Percentiles rank a stretch among this genome's conserved stretches.
phyloP scores from a whole-genome alignment of 2,113 vertebrate genomes.

The mouse (Mus musculus) region DNA sequence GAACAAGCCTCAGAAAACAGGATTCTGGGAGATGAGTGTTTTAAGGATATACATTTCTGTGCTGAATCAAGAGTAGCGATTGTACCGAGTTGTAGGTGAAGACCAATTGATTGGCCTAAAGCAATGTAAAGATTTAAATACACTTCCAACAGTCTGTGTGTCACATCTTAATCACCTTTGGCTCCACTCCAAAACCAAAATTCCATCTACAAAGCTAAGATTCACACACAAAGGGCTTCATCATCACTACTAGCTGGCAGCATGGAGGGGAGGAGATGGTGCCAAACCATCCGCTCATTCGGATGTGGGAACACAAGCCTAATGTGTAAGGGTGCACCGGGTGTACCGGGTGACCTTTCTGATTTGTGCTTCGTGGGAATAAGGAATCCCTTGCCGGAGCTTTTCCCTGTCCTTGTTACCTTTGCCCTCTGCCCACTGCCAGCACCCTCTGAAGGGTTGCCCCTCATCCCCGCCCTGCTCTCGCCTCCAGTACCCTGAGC shows the following conservation, averaged over 20 bases:
- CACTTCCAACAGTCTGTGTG: neutral
- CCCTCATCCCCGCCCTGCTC: neutral
- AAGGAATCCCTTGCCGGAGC: neutral
- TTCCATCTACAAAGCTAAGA: slow-evolving; percentile 51
- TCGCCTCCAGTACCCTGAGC: neutral
- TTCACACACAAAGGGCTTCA: neutral
- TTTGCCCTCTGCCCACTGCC: neutral
- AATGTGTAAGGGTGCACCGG: rapidly evolving
- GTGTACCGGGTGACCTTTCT: neutral
- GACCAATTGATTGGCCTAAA: neutral
- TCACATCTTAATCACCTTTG: slow-evolving; percentile 15
- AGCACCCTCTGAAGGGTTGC: neutral
- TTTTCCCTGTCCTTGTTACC: neutral
- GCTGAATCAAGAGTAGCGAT: neutral
- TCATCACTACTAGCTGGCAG: neutral
- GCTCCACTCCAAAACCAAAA: slow-evolving; percentile 29
- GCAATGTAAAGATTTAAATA: slow-evolving; percentile 58
- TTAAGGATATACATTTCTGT: neutral
- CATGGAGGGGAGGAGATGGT: neutral
- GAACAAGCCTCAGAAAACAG: neutral
- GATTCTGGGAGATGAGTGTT: neutral
- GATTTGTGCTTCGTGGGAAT: neutral
- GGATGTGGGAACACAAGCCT: neutral
- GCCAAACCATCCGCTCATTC: neutral
- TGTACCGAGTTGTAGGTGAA: neutral